Percentiles rank a stretch among this genome's conserved stretches.
phyloP scores from a whole-genome alignment of 2,888 invertebrate genomes.

The Pandemis heparana region DNA sequence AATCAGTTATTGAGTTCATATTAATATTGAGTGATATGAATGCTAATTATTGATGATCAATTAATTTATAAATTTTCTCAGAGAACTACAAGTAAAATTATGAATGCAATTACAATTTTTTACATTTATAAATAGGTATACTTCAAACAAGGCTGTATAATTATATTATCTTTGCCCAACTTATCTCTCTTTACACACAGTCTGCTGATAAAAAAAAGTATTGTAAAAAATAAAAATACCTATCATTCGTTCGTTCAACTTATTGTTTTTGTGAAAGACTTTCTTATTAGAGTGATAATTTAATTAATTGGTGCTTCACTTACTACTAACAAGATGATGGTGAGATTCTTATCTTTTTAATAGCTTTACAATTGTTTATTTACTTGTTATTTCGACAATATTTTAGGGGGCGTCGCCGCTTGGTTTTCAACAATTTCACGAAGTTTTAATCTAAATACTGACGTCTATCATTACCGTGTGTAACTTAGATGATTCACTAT shows the following conservation, averaged over 20 bases:
- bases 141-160: background rate
- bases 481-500: constrained; percentile 16
- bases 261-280: constrained; percentile 35
- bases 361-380: background rate
- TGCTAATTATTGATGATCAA: background rate
- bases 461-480: constrained; percentile 12
- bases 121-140: background rate
- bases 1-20: background rate
- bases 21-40: background rate
- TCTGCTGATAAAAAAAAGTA: constrained; percentile 14
- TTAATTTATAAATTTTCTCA: background rate
- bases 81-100: too few relatives aligned
- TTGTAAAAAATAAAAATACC: constrained; percentile 38
- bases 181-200: background rate
- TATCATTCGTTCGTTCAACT: constrained; percentile 33
- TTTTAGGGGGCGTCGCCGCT: constrained; percentile 64
- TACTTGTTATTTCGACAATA: constrained; percentile 28
- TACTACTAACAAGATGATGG: constrained; percentile 64
- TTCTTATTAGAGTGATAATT: constrained; percentile 33
- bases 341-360: constrained; percentile 51
- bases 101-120: background rate
- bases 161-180: background rate
- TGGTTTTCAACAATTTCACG: constrained; percentile 11
- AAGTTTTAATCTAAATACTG: constrained; percentile 21
- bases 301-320: constrained; percentile 20